Percentiles rank a stretch among this genome's conserved stretches.
Conservation (phyloP, 2,113 vertebrate species). For the Smithornis capensis region DNA sequence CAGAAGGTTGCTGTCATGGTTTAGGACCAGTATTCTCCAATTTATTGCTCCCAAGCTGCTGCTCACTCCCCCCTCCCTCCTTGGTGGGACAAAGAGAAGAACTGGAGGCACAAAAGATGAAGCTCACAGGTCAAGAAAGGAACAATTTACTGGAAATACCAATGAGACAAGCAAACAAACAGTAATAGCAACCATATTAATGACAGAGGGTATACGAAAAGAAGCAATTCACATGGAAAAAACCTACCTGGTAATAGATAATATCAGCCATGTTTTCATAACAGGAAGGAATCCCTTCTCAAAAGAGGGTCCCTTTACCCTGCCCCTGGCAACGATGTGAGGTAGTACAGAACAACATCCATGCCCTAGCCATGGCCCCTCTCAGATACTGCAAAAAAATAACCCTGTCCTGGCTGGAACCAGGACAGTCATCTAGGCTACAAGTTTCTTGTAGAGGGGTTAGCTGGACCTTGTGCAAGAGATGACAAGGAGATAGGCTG, state of each 20-base stretch:
- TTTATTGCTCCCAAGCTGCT: neutral
- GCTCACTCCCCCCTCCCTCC: neutral
- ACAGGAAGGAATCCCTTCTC: neutral
- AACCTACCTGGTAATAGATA: neutral
- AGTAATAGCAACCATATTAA: neutral
- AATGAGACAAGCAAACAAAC: neutral
- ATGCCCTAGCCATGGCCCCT: rapidly evolving
- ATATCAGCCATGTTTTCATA: neutral
- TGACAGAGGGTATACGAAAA: neutral
- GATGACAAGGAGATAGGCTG: too few species aligned
- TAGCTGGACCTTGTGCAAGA: too few species aligned
- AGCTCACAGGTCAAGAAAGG: neutral
- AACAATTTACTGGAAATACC: neutral
- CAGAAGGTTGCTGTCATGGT: neutral
- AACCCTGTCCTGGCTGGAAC: neutral
- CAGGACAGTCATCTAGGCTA: neutral
- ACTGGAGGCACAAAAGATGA: too few species aligned
- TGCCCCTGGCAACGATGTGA: neutral
- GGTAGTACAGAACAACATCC: neutral
- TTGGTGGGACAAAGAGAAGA: neutral
- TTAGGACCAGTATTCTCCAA: neutral
- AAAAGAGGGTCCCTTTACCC: neutral
- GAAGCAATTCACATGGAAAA: neutral
- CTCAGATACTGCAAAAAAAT: neutral
- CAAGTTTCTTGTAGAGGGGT: neutral